Base-by-base conservation (phyloP, 1,140 invertebrate species). In the Andricus grossulariae region DNA sequence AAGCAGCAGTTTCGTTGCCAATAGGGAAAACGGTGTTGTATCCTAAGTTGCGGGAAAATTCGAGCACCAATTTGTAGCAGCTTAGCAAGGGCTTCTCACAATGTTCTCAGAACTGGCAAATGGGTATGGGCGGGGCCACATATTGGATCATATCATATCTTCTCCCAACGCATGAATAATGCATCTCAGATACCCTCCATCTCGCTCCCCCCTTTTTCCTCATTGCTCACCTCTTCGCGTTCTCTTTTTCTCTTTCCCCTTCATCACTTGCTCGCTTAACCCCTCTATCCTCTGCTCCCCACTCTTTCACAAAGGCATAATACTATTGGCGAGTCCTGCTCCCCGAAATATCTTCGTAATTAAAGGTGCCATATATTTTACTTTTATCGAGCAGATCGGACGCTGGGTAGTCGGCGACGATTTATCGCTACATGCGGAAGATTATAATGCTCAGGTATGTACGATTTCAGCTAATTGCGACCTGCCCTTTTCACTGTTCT, bases 121-220 rank as follows among this genome's bases (percentile, higher is more conserved):
- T 78, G 75, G 72, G 81, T 77, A 83, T 83, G 83, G 80, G 76
- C 73, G 80, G 81, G 71, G 83, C 81, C 88, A 90, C 90, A 91
- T 91, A 91, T 91, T 91, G 90, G 90, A 91, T 90, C 90, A 91
- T 91, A 90, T 90, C 90, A 88, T 90, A 90, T 91, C 88, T 91
- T 89, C 87, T 90, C 87, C 84, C 84, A 83, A 81, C 82, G 83
- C 84, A 91, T 91, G 90, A 91, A 91, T 91, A 90, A 91, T 91
- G 88, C 90, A 91, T 91, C 87, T 85, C 76, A 83, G 86, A 88
- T 84, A 80, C 85, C 84, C 74, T 83, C 82, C 82, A 72, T 78
- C 77, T 74, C 72, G 79, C 74, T 73, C 57, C 73, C 72, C 79
- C 74, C 74, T 50, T 79, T 81, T 79, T 73, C 76, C 71, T 55